These are phyloP conservation scores for Gallinago nigripennis DNA, from an alignment of 2,797 vertebrate species.

Conservation along the genomic window DNA sequence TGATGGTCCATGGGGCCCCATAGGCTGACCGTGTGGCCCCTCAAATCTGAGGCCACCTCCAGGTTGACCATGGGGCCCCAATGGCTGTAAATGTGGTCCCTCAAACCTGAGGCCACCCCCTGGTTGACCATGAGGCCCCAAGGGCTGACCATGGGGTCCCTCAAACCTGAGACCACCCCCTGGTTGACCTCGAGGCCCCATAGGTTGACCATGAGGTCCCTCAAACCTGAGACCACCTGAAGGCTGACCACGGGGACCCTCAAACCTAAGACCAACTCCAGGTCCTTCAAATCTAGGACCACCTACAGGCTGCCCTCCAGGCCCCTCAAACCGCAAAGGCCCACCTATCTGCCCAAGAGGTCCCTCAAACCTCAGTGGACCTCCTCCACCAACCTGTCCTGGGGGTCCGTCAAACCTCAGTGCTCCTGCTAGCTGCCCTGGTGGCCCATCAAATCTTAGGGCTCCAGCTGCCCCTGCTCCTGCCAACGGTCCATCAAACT, in stretches of 20 bases:
- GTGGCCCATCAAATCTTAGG: constrained; percentile 84
- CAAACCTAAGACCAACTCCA: constrained; percentile 82
- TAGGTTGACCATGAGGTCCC: constrained; percentile 76
- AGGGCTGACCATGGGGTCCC: constrained; percentile 77
- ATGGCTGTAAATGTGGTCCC: constrained; percentile 79
- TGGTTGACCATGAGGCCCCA: constrained; percentile 79
- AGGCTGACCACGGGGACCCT: constrained; percentile 82
- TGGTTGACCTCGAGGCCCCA: constrained; percentile 78
- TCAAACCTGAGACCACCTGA: constrained; percentile 86
- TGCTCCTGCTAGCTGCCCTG: constrained; percentile 69
- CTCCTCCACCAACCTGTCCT: constrained; percentile 72
- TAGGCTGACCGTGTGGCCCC: constrained; percentile 76
- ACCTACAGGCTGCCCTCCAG: constrained; percentile 75
- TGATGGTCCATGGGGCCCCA: constrained; percentile 76
- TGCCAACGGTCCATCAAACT: constrained; percentile 81
- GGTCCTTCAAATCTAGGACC: constrained; percentile 83
- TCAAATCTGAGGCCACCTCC: constrained; percentile 82
- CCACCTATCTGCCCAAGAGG: constrained; percentile 76
- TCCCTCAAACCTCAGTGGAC: constrained; percentile 80
- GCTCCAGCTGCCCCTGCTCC: constrained; percentile 73
- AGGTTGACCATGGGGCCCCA: constrained; percentile 75
- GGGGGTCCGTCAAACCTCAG: constrained; percentile 83
- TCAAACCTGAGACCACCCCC: constrained; percentile 85
- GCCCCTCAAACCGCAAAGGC: constrained; percentile 81
- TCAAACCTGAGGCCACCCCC: constrained; percentile 83